phyloP scores from a whole-genome alignment of 2,113 vertebrate genomes.

The Clarias gariepinus region DNA sequence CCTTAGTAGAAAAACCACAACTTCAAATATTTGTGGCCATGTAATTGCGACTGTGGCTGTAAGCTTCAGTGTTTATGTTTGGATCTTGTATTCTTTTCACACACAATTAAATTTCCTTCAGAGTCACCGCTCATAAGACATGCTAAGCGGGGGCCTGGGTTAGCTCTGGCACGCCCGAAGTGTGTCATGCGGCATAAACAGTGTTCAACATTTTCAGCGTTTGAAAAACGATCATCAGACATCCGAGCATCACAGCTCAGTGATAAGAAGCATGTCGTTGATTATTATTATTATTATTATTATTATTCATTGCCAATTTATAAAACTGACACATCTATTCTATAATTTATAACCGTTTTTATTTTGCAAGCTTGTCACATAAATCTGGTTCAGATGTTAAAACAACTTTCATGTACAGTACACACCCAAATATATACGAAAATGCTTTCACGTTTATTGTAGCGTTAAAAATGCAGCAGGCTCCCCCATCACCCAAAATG shows the following conservation, averaged over 20 bases:
- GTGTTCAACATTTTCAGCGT: conserved; percentile 54
- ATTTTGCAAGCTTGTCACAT: conserved; percentile 62
- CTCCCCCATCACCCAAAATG: neutral
- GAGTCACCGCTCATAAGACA: conserved; percentile 57
- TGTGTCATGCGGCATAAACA: conserved; percentile 53
- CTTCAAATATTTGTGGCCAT: conserved; percentile 69
- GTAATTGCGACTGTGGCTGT: conserved; percentile 66
- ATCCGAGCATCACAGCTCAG: neutral
- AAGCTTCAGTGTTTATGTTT: conserved; percentile 65
- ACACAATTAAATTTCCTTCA: conserved; percentile 69
- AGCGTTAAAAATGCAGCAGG: neutral
- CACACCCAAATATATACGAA: neutral
- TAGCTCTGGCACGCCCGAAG: conserved; percentile 50
- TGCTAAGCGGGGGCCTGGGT: conserved; percentile 53
- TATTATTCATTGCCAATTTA: neutral
- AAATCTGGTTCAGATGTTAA: conserved; percentile 42
- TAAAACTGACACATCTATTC: conserved; percentile 27
- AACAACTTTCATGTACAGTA: conserved; percentile 7
- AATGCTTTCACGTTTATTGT: neutral
- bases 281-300: neutral
- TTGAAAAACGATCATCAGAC: conserved; percentile 26
- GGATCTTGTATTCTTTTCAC: conserved; percentile 72
- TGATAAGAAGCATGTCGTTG: neutral
- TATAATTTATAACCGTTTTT: conserved; percentile 67
- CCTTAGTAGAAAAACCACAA: conserved; percentile 59